phyloP scores from a whole-genome alignment of 2,797 vertebrate species.

The Gymnoscopelus microlampas region DNA sequence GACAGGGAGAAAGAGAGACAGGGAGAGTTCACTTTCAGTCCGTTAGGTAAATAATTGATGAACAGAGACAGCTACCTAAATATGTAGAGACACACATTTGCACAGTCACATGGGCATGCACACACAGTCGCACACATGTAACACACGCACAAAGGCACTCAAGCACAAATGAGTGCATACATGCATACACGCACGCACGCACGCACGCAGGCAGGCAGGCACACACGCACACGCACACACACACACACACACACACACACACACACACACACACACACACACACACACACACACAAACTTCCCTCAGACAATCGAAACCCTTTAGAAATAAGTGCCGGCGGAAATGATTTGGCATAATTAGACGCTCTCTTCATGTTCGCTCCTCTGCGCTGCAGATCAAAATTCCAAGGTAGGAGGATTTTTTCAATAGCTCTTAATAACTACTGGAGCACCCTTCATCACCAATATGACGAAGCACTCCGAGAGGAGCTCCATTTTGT shows the following conservation, averaged over 20 bases:
- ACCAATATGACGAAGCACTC: conserved; percentile 39
- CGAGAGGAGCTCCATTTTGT: conserved; percentile 27
- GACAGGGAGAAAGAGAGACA: background rate
- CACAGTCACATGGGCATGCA: no score
- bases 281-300: no score
- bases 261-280: no score
- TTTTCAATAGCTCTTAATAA: conserved; percentile 49
- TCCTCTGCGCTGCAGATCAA: conserved; percentile 38
- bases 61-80: background rate
- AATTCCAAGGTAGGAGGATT: conserved; percentile 38
- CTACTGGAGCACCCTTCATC: conserved; percentile 30
- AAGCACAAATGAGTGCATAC: no score
- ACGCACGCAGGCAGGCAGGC: no score
- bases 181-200: no score
- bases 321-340: conserved; percentile 36
- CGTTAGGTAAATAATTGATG: no score
- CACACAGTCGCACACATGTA: no score
- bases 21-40: background rate
- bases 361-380: conserved; percentile 39
- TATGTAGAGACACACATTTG: no score
- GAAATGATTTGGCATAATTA: conserved; percentile 39
- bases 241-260: no score
- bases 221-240: no score
- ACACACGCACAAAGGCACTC: no score
- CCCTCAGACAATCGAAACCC: conserved; percentile 24